Evolutionary conservation across 2,797 vertebrate species (phyloP).

Genomic region (Brotula barbata): DNA sequence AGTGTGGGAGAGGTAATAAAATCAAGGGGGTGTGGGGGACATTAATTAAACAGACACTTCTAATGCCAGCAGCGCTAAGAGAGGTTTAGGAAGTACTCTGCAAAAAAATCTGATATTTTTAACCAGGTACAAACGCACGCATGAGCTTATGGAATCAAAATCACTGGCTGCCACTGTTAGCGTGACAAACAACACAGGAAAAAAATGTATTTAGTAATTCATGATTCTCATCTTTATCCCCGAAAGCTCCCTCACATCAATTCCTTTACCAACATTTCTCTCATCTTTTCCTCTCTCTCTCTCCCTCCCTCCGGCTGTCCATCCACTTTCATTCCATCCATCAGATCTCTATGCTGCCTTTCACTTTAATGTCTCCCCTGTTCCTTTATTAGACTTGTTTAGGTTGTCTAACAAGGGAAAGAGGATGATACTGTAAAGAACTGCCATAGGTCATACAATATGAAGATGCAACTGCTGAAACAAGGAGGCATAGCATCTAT

Average conservation of each 20-base stretch:
- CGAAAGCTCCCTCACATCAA: slow-evolving; percentile 47
- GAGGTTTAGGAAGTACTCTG: slow-evolving; percentile 15
- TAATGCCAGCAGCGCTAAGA: slow-evolving; percentile 33
- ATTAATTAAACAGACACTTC: slow-evolving; percentile 53
- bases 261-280: slow-evolving; percentile 33
- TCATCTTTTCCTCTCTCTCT: slow-evolving; percentile 15
- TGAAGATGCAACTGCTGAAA: slow-evolving; percentile 23
- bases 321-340: slow-evolving; percentile 15
- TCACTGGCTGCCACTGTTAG: slow-evolving; percentile 40
- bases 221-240: slow-evolving; percentile 54
- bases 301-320: slow-evolving; percentile 19
- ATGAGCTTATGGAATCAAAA: slow-evolving; percentile 45
- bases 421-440: slow-evolving; percentile 14
- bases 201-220: slow-evolving; percentile 29
- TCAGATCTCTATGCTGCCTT: slow-evolving; percentile 13
- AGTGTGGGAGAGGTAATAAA: slow-evolving; percentile 21
- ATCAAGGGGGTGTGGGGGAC: slow-evolving; percentile 10
- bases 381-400: slow-evolving; percentile 12
- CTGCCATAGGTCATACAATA: slow-evolving; percentile 2
- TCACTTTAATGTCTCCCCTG: background rate
- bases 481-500: slow-evolving; percentile 23
- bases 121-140: slow-evolving; percentile 8
- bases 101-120: slow-evolving; percentile 23
- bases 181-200: slow-evolving; percentile 40
- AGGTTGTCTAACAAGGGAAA: background rate